Conservation (phyloP, 2,888 invertebrate species). For the Julus scandinavius region DNA sequence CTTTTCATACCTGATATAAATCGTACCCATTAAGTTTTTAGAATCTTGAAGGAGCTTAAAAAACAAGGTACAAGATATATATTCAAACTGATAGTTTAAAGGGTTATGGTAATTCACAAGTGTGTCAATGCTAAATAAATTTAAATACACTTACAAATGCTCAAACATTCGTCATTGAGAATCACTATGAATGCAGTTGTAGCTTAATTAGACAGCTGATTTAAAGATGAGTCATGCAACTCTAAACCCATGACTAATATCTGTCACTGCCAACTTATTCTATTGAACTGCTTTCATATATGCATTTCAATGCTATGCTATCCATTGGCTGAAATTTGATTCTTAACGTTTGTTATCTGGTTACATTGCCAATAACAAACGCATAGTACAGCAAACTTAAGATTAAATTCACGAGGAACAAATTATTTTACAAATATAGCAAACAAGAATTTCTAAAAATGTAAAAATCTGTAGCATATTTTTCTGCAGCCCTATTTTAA, state of each 20-base stretch:
- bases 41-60: too few species aligned
- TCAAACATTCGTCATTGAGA: neutral
- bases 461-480: too few species aligned
- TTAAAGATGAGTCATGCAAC: neutral
- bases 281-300: neutral
- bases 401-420: neutral
- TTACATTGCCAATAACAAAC: neutral
- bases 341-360: neutral
- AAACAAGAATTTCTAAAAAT: too few species aligned
- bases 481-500: too few species aligned
- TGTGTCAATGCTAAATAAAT: conserved; percentile 20
- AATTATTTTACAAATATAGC: neutral
- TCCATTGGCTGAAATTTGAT: neutral
- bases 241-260: conserved; percentile 1
- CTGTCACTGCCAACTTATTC: neutral
- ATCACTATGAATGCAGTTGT: neutral
- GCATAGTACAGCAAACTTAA: neutral
- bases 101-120: neutral
- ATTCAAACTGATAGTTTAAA: neutral
- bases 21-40: too few species aligned
- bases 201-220: neutral
- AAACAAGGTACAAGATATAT: neutral
- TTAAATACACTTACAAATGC: neutral
- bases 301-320: neutral
- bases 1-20: too few species aligned